These are phyloP conservation scores for Euglossa dilemma DNA, from an alignment of 1,140 invertebrate species.

Conservation along the genomic window DNA sequence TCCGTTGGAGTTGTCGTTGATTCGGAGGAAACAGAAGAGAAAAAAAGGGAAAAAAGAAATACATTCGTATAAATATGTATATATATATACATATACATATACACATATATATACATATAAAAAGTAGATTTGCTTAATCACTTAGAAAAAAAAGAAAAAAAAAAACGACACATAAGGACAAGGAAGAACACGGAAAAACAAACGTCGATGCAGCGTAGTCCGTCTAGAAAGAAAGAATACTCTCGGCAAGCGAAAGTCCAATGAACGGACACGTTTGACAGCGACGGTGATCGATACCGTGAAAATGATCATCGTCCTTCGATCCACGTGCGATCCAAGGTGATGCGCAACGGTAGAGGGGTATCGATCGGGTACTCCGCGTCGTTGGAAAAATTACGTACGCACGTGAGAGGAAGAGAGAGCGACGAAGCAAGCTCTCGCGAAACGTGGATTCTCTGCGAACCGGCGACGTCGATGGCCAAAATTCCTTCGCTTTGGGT, in stretches of 20 bases:
- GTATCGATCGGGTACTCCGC: background rate
- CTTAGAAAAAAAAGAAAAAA: background rate
- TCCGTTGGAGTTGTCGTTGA: conserved; percentile 5
- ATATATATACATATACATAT: too few relatives aligned
- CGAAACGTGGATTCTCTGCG: background rate
- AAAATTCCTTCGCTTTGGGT: background rate
- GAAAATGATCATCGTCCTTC: background rate
- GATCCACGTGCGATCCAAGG: background rate
- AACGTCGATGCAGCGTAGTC: background rate
- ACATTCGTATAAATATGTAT: background rate
- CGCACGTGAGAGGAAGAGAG: conserved; percentile 13
- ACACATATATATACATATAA: background rate
- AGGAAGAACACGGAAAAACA: background rate
- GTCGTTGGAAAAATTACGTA: background rate
- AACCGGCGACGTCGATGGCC: background rate
- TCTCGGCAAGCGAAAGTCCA: background rate
- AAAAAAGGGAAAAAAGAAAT: background rate
- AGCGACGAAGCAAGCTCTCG: conserved; percentile 10
- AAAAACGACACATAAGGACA: background rate
- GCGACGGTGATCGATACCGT: background rate
- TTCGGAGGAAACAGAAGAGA: too few relatives aligned
- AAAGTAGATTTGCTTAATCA: conserved; percentile 18
- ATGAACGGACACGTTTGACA: background rate
- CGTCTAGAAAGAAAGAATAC: background rate
- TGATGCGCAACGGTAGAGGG: background rate